phyloP scores from a whole-genome alignment of 2,113 vertebrate genomes.

The Phoxinus phoxinus region DNA sequence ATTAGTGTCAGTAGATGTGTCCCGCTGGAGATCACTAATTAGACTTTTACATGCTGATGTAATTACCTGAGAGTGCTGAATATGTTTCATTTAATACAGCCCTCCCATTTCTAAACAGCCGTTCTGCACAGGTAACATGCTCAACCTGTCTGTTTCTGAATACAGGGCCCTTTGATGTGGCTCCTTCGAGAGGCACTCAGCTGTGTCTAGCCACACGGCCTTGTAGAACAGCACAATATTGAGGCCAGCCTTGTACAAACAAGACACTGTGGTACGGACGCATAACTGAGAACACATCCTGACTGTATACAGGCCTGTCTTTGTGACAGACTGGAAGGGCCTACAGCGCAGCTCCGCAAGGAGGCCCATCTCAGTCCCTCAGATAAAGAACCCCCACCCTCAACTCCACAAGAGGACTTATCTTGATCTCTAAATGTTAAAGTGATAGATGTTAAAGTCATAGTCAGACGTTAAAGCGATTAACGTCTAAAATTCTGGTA shows the following conservation, averaged over 20 bases:
- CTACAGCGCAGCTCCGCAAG: slow-evolving; percentile 23
- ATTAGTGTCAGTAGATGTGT: slow-evolving; percentile 80
- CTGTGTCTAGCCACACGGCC: slow-evolving; percentile 43
- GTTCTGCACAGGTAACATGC: slow-evolving; percentile 36
- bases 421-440: neutral
- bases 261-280: slow-evolving; percentile 24
- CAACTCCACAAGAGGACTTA: slow-evolving; percentile 7
- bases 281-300: slow-evolving; percentile 35
- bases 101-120: slow-evolving; percentile 55
- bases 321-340: slow-evolving; percentile 5
- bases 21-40: slow-evolving; percentile 82
- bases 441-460: neutral
- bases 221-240: slow-evolving; percentile 36
- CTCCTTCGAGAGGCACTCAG: slow-evolving; percentile 40
- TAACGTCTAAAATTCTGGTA: neutral
- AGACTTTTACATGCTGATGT: slow-evolving; percentile 81
- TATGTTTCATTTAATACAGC: slow-evolving; percentile 63
- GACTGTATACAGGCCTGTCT: slow-evolving; percentile 18
- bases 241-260: slow-evolving; percentile 45
- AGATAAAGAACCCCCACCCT: neutral
- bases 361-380: slow-evolving; percentile 12
- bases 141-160: slow-evolving; percentile 27
- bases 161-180: slow-evolving; percentile 30
- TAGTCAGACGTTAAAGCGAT: too few relatives aligned
- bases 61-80: slow-evolving; percentile 73